Evolutionary conservation across 2,888 invertebrate genomes (phyloP).

Genomic region (Dendrolimus houi): DNA sequence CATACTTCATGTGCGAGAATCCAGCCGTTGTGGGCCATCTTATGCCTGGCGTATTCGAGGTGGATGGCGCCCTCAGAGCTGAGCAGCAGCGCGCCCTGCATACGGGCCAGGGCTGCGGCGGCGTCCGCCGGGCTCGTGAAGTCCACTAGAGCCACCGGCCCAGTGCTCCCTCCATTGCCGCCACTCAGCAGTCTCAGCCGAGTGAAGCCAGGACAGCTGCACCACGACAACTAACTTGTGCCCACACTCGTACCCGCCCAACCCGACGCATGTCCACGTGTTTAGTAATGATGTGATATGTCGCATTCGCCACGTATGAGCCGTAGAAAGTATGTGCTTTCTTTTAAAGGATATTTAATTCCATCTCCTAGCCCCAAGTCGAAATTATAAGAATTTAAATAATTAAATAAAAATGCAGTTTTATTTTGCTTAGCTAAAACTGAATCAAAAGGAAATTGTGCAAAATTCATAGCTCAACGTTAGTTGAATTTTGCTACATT

Average conservation of each 20-base stretch:
- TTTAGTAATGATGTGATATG: conserved; percentile 1
- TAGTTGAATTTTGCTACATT: background rate
- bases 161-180: conserved; percentile 79
- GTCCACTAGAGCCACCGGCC: conserved; percentile 98
- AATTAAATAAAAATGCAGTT: too few relatives aligned
- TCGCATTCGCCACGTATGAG: background rate
- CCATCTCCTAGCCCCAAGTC: too few relatives aligned
- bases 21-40: conserved; percentile 89
- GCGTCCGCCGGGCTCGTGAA: conserved; percentile 95
- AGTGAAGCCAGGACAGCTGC: conserved; percentile 98
- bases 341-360: too few relatives aligned
- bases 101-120: conserved; percentile 92
- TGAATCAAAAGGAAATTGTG: too few relatives aligned
- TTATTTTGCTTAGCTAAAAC: too few relatives aligned
- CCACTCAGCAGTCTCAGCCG: conserved; percentile 96
- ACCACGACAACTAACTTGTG: conserved; percentile 69
- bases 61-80: conserved; percentile 98
- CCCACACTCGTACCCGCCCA: conserved; percentile 56
- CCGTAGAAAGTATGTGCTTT: too few relatives aligned
- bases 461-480: background rate
- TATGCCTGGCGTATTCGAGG: conserved; percentile 99
- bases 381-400: too few relatives aligned
- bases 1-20: conserved; percentile 75
- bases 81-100: conserved; percentile 97
- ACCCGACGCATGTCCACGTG: conserved; percentile 20